Evolutionary conservation across 2,113 vertebrate species (phyloP).

Genomic region (Macquaria ambigua): DNA sequence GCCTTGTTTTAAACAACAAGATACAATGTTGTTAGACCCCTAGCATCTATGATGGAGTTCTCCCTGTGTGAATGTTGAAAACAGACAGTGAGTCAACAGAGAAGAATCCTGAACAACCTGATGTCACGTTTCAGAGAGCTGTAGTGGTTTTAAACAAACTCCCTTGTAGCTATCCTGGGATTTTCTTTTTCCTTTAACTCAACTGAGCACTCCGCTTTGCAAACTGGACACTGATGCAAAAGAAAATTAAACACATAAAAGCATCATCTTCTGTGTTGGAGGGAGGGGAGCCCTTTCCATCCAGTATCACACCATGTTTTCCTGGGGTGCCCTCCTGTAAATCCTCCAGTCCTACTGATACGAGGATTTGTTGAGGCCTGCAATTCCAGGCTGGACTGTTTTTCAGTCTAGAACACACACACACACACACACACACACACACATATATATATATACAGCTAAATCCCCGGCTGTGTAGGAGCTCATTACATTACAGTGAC

Average conservation of each 20-base stretch:
- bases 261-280: neutral
- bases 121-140: neutral
- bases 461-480: constrained; percentile 48
- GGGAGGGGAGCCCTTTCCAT: neutral
- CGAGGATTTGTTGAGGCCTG: constrained; percentile 40
- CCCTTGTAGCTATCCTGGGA: neutral
- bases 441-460: neutral
- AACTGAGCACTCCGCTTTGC: neutral
- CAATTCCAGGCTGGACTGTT: constrained; percentile 23
- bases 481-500: constrained; percentile 56
- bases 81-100: neutral
- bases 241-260: neutral
- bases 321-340: neutral
- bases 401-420: neutral
- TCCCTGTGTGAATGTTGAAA: neutral
- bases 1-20: neutral
- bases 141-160: neutral
- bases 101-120: neutral
- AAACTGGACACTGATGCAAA: neutral
- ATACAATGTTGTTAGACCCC: neutral
- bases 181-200: neutral
- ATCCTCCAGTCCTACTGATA: constrained; percentile 36
- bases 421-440: neutral
- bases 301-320: neutral
- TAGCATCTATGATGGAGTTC: neutral